These are phyloP conservation scores for Ascidia mentula DNA, from an alignment of 23 tunicate genomes.

Conservation along the genomic window DNA sequence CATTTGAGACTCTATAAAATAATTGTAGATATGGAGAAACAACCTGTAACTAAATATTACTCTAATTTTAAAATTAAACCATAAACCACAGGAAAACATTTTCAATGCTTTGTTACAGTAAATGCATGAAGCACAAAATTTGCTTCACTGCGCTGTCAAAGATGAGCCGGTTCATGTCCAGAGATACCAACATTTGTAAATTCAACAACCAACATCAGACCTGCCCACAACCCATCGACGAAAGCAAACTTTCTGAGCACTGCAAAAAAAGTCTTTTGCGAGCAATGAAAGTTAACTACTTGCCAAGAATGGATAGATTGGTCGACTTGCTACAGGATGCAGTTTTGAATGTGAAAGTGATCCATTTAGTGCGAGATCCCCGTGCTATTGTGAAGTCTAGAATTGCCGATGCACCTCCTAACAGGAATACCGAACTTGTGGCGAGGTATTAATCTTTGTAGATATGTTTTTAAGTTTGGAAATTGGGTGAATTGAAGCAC, in stretches of 20 bases:
- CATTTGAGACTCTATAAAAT: no score
- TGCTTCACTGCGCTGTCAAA: constrained; percentile 21
- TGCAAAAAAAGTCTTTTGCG: constrained; percentile 31
- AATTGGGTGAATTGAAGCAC: no score
- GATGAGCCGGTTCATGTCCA: constrained; percentile 19
- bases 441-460: no score
- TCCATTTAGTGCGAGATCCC: constrained; percentile 39
- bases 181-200: constrained; percentile 28
- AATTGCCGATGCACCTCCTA: no score
- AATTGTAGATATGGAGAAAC: no score
- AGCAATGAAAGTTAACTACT: constrained; percentile 42
- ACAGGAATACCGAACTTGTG: no score
- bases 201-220: background rate
- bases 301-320: constrained; percentile 25
- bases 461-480: no score
- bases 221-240: constrained; percentile 34
- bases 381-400: constrained; percentile 24
- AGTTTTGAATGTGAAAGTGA: constrained; percentile 21
- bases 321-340: constrained; percentile 14
- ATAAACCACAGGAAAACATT: no score
- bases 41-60: no score
- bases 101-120: no score
- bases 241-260: background rate
- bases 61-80: no score
- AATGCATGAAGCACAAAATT: constrained; percentile 25